phyloP scores from a whole-genome alignment of 2,888 invertebrate species.

The Phyllotreta cruciferae region DNA sequence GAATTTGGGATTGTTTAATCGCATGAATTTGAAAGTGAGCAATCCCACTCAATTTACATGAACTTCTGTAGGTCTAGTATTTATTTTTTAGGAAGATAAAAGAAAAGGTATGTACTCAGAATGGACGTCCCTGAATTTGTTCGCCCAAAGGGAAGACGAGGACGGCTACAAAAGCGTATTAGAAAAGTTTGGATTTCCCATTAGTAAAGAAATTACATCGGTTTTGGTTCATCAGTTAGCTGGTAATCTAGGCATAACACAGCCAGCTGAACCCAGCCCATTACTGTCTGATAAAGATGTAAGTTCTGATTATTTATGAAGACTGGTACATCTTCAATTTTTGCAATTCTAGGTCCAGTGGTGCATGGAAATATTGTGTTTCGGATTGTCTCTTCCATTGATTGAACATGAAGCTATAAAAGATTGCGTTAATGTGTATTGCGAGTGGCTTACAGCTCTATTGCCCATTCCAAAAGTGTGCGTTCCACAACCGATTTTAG shows the following conservation, averaged over 20 bases:
- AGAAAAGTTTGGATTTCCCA: slow-evolving; percentile 74
- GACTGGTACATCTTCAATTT: slow-evolving; percentile 24
- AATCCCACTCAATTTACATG: background rate
- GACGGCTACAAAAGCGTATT: slow-evolving; percentile 74
- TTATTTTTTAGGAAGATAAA: slow-evolving; percentile 63
- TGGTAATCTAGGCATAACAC: slow-evolving; percentile 73
- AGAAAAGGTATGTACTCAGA: slow-evolving; percentile 82
- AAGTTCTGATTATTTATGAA: slow-evolving; percentile 33
- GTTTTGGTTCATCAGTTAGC: slow-evolving; percentile 82
- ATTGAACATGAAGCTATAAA: slow-evolving; percentile 93
- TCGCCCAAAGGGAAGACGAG: slow-evolving; percentile 70
- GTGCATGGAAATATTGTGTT: slow-evolving; percentile 89
- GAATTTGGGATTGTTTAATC: slow-evolving; percentile 84
- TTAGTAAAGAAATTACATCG: slow-evolving; percentile 82
- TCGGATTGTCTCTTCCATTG: slow-evolving; percentile 87
- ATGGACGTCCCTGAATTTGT: slow-evolving; percentile 77
- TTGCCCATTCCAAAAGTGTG: slow-evolving; percentile 84
- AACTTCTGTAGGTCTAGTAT: slow-evolving; percentile 10
- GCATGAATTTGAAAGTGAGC: slow-evolving; percentile 77
- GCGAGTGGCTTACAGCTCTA: slow-evolving; percentile 93
- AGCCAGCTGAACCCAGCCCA: slow-evolving; percentile 83
- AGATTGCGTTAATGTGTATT: slow-evolving; percentile 96
- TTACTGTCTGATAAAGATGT: slow-evolving; percentile 87
- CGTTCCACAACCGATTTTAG: slow-evolving; percentile 86
- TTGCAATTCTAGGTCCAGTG: slow-evolving; percentile 74